A percentile compares a stretch with the other conserved stretches of the same genome.
These are phyloP conservation scores for Diabrotica balteata DNA, from an alignment of 2,888 invertebrate species.

Conservation along the genomic window DNA sequence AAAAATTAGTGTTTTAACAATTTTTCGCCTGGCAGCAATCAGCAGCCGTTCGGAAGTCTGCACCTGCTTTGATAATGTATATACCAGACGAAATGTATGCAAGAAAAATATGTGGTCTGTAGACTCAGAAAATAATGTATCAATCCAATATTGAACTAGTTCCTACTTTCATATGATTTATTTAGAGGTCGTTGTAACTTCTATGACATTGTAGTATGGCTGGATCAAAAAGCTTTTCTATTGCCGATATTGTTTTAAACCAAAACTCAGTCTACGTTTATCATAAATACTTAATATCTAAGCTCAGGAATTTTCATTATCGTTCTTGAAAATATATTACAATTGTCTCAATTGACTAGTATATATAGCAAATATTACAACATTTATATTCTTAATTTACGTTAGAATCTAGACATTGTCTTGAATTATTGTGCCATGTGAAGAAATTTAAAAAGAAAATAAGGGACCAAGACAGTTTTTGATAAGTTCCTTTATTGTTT, in stretches of 20 bases:
- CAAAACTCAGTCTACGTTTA: constrained; percentile 18
- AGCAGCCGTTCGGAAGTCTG: background rate
- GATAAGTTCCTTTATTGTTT: background rate
- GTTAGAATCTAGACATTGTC: constrained; percentile 60
- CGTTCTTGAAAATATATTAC: constrained; percentile 39
- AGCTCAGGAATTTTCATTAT: constrained; percentile 27
- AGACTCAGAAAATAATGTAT: too few species aligned
- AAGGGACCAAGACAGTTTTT: background rate
- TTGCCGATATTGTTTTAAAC: too few species aligned
- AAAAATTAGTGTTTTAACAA: too few species aligned
- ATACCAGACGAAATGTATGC: too few species aligned
- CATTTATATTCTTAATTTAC: constrained; percentile 51
- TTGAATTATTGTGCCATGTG: constrained; percentile 60
- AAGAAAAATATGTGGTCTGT: too few species aligned
- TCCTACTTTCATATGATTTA: constrained; percentile 16
- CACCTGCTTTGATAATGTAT: too few species aligned
- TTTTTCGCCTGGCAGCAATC: background rate
- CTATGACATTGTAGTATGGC: too few species aligned
- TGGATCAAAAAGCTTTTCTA: too few species aligned
- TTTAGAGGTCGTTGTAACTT: too few species aligned
- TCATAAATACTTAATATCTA: constrained; percentile 19
- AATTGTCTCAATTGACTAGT: constrained; percentile 58
- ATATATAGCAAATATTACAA: constrained; percentile 54
- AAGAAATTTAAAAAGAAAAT: constrained; percentile 51
- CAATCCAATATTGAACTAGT: background rate